Base-by-base conservation (phyloP, 2,888 invertebrate genomes). In the Sisyra nigra region DNA sequence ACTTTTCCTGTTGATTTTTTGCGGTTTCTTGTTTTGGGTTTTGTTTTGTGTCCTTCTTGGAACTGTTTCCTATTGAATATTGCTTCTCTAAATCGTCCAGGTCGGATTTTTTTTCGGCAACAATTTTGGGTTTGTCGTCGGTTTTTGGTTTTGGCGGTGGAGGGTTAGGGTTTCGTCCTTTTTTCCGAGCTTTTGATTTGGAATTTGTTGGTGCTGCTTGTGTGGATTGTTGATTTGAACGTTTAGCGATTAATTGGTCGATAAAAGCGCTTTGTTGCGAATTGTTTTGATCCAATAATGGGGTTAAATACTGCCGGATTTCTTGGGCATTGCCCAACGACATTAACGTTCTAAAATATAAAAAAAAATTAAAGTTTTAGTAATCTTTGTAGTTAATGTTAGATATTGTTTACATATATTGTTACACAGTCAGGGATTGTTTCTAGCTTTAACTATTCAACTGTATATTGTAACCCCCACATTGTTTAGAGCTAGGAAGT, bases 291-390 rank as follows among this genome's bases (percentile, higher is more conserved):
- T 85, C 77, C 1, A 91, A 56, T 38, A 91, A 64, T 40, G 79
- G 80, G 51, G 71, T 72, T 61, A 88, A 76, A 54, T 86, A 87
- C 46, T 84, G 81, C 51, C 82, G 79, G 39, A 86, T 66, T 53
- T 85, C 86, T 45, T 67, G 65, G 44, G 75, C 74, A 54, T 73
- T 74, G 52, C 80, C 71, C 51, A 91, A 82, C 11, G 75, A 68
- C 46, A 75, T 55, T 30, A 91, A 75, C 51, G 79, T 83, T 30
- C 88, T 88, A 58, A 38, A 66, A 65, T 47, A 38, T 24, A 5
- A 24, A 24, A 5, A 24, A 3, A 24, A 5, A 24, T 24, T 24
- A 7, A 49, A 47, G n/a, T n/a, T n/a, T n/a, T n/a, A n/a, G n/a
- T n/a, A n/a, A n/a, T n/a, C n/a, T n/a, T n/a, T n/a, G n/a, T n/a